phyloP scores from a whole-genome alignment of 2,888 invertebrate genomes.

The Cryptocephalus primarius region DNA sequence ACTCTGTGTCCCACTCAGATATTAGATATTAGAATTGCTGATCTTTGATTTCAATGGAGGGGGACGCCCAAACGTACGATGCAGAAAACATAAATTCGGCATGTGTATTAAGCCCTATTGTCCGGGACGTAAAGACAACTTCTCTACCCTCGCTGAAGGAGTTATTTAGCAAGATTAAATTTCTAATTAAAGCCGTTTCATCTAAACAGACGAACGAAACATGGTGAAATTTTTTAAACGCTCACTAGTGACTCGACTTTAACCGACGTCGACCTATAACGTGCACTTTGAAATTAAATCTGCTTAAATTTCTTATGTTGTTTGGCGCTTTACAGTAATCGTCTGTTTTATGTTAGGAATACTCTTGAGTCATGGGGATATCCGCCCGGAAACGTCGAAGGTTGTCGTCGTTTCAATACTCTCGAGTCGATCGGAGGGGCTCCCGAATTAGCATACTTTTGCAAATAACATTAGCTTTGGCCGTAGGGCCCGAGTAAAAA shows the following conservation, averaged over 20 bases:
- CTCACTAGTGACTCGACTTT: no score
- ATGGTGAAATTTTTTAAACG: no score
- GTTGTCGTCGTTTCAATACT: conserved; percentile 5
- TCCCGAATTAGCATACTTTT: conserved; percentile 14
- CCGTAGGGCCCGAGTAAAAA: conserved; percentile 1
- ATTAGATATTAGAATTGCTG: conserved; percentile 22
- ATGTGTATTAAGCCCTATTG: not conserved
- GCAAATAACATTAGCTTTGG: not conserved
- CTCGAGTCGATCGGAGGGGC: conserved; percentile 12
- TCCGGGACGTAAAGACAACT: no score
- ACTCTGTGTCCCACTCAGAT: conserved; percentile 27
- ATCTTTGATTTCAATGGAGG: conserved; percentile 3
- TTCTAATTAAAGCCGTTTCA: no score
- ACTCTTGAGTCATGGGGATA: not conserved
- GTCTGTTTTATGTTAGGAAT: not conserved
- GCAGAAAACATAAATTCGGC: not conserved
- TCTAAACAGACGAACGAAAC: no score
- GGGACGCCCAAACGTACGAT: conserved; percentile 3
- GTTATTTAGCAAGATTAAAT: no score
- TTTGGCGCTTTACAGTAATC: no score
- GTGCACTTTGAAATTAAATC: no score
- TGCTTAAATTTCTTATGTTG: no score
- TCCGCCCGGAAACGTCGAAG: conserved; percentile 5
- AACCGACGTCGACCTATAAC: no score
- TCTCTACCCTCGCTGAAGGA: no score